Evolutionary conservation across 2,888 invertebrate species (phyloP), one percentile per base, ranked within the genome.

Genomic region (Erebia palarica): DNA sequence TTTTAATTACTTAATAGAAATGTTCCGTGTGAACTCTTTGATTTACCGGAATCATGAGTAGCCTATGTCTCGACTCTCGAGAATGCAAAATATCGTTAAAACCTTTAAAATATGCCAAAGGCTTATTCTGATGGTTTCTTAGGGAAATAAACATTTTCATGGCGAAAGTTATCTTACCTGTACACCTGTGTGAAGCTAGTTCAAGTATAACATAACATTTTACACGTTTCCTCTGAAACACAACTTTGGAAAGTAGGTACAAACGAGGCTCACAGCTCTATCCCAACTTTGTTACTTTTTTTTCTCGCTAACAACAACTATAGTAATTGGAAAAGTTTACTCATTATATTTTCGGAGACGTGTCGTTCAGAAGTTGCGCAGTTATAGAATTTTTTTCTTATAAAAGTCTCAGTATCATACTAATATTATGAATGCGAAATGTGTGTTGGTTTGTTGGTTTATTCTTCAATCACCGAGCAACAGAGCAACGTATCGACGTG

Each of bases 251-350:
- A n/a, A 47, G 44, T 63, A 47, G 18, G 63, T 63, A 63, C 47
- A 21, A 63, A 44, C 11, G 57, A 68, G 70, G 75, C 77, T 76
- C 27, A 36, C 16, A 67, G 59, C 21, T 67, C 67, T 59, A 55
- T 67, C 59, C 61, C 70, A 83, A 86, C 80, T 86, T 85, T 81
- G 81, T 75, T 78, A 70, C 75, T 70, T 79, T 86, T 87, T 86
- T 83, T 84, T 80, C 71, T 71, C 80, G 80, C 80, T 81, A 83
- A 86, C 86, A 84, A 76, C 77, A 89, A 90, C 89, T 91, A 89
- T 86, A 83, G 84, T 92, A 92, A 92, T 92, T 92, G 92, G 90
- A 81, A 87, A 92, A 92, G 78, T 92, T 92, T 83, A 81, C 88
- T 92, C 91, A 92, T 92, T 92, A 92, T 90, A 86, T 89, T 89